Conservation (phyloP, 2,797 vertebrate species). For the Ammospiza maritima region DNA sequence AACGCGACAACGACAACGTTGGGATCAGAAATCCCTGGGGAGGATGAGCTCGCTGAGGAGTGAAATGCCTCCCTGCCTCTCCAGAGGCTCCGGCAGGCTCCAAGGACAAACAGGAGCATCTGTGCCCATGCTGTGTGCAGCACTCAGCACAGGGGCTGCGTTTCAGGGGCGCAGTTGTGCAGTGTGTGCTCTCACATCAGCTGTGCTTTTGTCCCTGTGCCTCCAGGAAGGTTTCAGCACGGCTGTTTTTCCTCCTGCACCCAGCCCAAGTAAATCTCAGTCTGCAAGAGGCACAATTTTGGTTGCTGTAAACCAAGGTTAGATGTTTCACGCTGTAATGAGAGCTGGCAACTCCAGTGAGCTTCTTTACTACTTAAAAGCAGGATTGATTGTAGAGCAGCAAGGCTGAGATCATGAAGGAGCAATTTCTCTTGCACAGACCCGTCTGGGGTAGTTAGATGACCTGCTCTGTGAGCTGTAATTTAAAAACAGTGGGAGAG, state of each 20-base stretch:
- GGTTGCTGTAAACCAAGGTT: background rate
- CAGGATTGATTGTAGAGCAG: background rate
- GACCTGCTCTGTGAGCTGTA: background rate
- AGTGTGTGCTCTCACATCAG: accelerated
- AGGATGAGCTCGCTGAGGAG: background rate
- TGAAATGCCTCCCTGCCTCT: constrained; percentile 14
- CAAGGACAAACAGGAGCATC: constrained; percentile 18
- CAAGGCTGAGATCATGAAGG: background rate
- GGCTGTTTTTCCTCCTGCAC: background rate
- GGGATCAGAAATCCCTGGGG: background rate
- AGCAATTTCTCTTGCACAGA: constrained; percentile 17
- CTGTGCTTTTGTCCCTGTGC: background rate
- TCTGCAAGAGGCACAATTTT: background rate
- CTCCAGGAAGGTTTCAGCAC: background rate
- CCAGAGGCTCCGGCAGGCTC: background rate
- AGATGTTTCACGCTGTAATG: background rate
- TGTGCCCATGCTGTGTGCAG: background rate
- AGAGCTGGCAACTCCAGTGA: constrained; percentile 24
- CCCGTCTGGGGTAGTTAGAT: background rate
- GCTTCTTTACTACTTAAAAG: constrained; percentile 33
- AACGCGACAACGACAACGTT: background rate
- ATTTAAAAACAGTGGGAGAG: background rate
- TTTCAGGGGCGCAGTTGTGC: background rate
- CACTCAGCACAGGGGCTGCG: background rate
- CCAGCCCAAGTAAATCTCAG: background rate